Evolutionary conservation across 1,140 invertebrate genomes (phyloP), one percentile per base, ranked within the genome.

Genomic region (Campoletis sonorensis): DNA sequence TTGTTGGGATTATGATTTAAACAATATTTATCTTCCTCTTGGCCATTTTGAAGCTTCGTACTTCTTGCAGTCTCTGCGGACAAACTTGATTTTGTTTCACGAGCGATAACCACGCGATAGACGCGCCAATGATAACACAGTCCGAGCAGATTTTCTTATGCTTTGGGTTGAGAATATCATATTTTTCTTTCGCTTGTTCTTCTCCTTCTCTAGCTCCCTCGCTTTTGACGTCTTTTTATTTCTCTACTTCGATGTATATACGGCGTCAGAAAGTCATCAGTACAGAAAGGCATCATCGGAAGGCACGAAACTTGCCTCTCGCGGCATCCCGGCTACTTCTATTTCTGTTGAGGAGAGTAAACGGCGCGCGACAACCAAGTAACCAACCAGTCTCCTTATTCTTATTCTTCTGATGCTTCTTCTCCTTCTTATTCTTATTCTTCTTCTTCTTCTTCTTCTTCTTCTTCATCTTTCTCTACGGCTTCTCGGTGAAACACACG

Each of bases 301-400:
- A 45, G 70, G 37, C 70, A 72, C 70, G 37, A 37, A 72, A 72
- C 1, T 64, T 18, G 37, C 33, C 33, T 45, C 33, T 45, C 37
- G 33, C 40, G 70, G 70, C 70, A 72, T 72, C 70, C 70, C 70
- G 70, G 70, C 70, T 72, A 72, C 70, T 37, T 72, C 70, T 72
- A 72, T 72, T 72, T 72, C 70, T 72, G 70, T 72, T 49, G 33
- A 37, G 70, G 70, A 40, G 70, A 40, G 37, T 40, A 40, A 70
- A 33, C n/a, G 70, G 37, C 70, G 33, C 70, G 70, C 70, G 70
- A 72, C 61, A n/a, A 64, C 61, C 4, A 64, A 64, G 70, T 72
- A 45, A 72, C 33, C 70, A 49, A 21, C 4, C 70, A 30, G 68
- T 70, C 68, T 37, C n/a, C 68, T 72, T 45, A 16, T 72, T 72